Conservation (phyloP, 23 tunicate species). For the Styela clava region DNA sequence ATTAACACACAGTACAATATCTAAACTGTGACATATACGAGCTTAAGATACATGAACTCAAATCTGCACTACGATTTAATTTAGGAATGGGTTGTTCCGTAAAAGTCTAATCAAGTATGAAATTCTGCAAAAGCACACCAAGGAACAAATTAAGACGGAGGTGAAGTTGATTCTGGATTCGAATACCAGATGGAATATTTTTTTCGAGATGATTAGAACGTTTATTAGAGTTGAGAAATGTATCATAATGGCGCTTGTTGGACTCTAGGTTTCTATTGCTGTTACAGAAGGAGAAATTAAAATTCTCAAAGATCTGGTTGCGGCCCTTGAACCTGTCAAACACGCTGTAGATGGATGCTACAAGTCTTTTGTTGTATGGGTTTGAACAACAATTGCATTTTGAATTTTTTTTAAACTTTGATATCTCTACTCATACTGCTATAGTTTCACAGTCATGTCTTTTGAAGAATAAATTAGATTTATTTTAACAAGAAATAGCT, state of each 20-base stretch:
- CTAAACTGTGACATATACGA: too few species aligned
- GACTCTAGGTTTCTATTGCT: slow-evolving; percentile 34
- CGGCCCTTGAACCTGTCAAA: slow-evolving; percentile 52
- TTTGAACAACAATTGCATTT: too few species aligned
- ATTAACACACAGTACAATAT: too few species aligned
- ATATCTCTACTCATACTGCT: too few species aligned
- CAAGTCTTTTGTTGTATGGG: too few species aligned
- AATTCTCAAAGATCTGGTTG: slow-evolving; percentile 39
- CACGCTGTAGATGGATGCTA: too few species aligned
- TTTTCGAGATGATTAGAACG: slow-evolving; percentile 52
- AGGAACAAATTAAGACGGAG: slow-evolving; percentile 52
- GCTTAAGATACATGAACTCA: slow-evolving; percentile 50
- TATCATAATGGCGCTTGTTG: slow-evolving; percentile 64
- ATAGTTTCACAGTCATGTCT: too few species aligned
- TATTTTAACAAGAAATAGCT: too few species aligned
- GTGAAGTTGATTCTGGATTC: slow-evolving; percentile 58
- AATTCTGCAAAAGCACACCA: slow-evolving; percentile 61
- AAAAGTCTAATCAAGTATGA: slow-evolving; percentile 46
- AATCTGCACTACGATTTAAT: slow-evolving; percentile 56
- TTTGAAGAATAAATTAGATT: too few species aligned
- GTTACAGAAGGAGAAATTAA: slow-evolving; percentile 35
- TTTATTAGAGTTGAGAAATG: slow-evolving; percentile 51
- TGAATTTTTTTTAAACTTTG: too few species aligned
- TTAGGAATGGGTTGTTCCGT: slow-evolving; percentile 53
- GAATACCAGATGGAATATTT: slow-evolving; percentile 67